A percentile compares a stretch with the other conserved stretches of the same genome.
Conservation (phyloP, 2,113 vertebrate species). For the Hystrix brachyura region DNA sequence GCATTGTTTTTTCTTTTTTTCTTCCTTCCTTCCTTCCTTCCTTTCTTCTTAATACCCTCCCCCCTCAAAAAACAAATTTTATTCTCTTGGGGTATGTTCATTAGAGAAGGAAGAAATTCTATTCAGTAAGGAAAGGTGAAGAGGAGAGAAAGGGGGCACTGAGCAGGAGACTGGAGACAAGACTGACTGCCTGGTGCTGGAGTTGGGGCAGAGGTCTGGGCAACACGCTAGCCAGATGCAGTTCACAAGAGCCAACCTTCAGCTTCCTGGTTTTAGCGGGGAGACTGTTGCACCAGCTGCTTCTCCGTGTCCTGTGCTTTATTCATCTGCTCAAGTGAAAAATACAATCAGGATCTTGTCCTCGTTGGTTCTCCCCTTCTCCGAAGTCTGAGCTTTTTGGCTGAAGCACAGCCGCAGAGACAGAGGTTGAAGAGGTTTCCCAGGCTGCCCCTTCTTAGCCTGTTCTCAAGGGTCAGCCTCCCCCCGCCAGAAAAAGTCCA, state of each 20-base stretch:
- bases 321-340: constrained; percentile 9
- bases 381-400: background rate
- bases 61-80: constrained; percentile 74
- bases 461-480: background rate
- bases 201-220: background rate
- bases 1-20: constrained; percentile 21
- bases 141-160: background rate
- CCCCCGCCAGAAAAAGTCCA: background rate
- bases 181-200: background rate
- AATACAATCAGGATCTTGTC: background rate
- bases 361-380: background rate
- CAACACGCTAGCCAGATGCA: background rate
- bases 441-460: background rate
- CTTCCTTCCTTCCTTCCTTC: constrained; percentile 17
- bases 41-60: constrained; percentile 5
- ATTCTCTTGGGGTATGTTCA: constrained; percentile 67
- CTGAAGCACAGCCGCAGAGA: background rate
- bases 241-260: background rate
- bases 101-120: constrained; percentile 61
- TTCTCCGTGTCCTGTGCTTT: constrained; percentile 5
- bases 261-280: background rate
- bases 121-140: background rate
- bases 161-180: background rate
- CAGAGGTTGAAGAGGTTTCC: background rate
- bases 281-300: constrained; percentile 14